Evolutionary conservation across 2,888 invertebrate genomes (phyloP).

Genomic region (Biston betularia): DNA sequence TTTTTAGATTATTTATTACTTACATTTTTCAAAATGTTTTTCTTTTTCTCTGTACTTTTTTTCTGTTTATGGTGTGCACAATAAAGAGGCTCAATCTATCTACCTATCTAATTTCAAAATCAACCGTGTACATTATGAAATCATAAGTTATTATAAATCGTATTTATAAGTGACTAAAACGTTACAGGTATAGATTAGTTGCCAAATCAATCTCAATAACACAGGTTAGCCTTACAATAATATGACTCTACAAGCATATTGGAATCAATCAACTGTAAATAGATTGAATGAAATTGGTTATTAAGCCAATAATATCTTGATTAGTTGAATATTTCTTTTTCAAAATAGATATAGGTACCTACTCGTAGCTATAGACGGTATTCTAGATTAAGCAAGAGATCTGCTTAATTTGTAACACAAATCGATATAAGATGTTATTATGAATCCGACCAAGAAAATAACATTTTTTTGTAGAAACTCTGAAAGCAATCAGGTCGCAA

Average conservation of each 20-base stretch:
- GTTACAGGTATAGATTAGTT: slow-evolving; percentile 48
- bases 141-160: too few relatives aligned
- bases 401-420: neutral
- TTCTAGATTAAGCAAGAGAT: neutral
- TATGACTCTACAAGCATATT: neutral
- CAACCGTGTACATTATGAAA: too few relatives aligned
- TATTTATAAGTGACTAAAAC: too few relatives aligned
- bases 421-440: slow-evolving; percentile 1
- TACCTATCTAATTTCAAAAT: too few relatives aligned
- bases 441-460: slow-evolving; percentile 7
- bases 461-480: slow-evolving; percentile 14
- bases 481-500: slow-evolving; percentile 28
- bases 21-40: neutral
- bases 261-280: slow-evolving; percentile 23
- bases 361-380: neutral
- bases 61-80: too few relatives aligned
- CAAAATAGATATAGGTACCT: neutral
- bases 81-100: too few relatives aligned
- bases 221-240: slow-evolving; percentile 31
- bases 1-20: neutral
- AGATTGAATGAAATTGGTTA: neutral
- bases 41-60: too few relatives aligned
- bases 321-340: too few relatives aligned
- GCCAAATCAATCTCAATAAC: slow-evolving; percentile 62
- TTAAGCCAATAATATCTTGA: neutral